Conservation (phyloP, 2,888 invertebrate genomes). For the Aspidapion aeneum region DNA sequence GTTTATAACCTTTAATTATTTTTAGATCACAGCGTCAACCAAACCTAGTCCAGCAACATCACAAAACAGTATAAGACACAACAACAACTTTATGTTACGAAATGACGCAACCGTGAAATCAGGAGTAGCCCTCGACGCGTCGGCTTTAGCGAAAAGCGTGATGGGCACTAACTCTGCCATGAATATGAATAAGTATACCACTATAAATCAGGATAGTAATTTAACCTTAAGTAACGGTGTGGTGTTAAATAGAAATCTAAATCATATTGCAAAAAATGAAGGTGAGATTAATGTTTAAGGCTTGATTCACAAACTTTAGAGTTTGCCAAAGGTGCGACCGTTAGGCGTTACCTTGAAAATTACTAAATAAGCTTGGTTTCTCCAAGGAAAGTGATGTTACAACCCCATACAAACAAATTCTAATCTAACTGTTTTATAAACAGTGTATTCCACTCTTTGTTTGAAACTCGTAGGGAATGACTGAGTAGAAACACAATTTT, state of each 20-base stretch:
- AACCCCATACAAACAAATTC: too few species aligned
- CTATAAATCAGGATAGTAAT: conserved; percentile 37
- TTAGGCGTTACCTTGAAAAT: too few species aligned
- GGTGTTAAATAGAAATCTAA: not conserved
- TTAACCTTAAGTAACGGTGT: conserved; percentile 31
- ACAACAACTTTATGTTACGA: conserved; percentile 41
- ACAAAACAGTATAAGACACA: conserved; percentile 41
- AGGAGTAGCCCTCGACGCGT: conserved; percentile 51
- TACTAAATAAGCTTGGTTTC: too few species aligned
- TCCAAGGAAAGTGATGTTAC: too few species aligned
- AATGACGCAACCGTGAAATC: conserved; percentile 50
- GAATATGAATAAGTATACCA: conserved; percentile 44
- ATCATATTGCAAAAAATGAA: not conserved
- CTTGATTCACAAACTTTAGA: too few species aligned
- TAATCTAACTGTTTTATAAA: too few species aligned
- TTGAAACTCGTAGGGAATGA: too few species aligned
- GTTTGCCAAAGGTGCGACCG: too few species aligned
- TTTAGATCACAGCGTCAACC: conserved; percentile 52
- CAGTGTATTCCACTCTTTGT: too few species aligned
- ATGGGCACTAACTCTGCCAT: conserved; percentile 35
- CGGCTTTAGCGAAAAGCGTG: conserved; percentile 43
- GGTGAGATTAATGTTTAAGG: not conserved
- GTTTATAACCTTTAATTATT: too few species aligned
- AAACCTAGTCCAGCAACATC: conserved; percentile 32
- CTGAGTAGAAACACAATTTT: too few species aligned